Percentiles rank a stretch among this genome's conserved stretches.
Conservation (phyloP, 2,888 invertebrate genomes). For the Terebella lapidaria region DNA sequence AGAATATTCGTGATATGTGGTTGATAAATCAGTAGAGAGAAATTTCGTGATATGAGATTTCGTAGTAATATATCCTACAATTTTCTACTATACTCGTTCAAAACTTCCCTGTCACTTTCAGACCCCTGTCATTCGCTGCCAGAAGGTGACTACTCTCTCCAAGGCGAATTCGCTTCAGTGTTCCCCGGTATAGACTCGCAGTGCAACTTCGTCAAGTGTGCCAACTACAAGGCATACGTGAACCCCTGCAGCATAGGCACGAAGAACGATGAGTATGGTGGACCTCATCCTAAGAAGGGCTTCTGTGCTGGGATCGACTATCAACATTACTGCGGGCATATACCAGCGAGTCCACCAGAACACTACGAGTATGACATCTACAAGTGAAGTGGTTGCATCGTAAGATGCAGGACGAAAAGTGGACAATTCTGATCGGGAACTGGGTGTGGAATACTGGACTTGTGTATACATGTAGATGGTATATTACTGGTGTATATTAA, state of each 20-base stretch:
- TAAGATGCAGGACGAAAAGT: no score
- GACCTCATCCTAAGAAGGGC: not conserved
- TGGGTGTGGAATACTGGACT: no score
- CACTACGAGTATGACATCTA: no score
- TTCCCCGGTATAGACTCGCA: constrained; percentile 8
- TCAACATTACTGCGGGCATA: not conserved
- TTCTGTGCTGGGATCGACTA: constrained; percentile 1
- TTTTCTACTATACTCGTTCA: no score
- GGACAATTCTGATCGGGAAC: no score
- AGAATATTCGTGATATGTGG: no score
- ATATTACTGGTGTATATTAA: no score
- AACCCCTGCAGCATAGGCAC: constrained; percentile 16
- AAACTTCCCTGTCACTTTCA: constrained; percentile 1
- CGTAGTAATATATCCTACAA: no score
- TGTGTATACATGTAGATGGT: no score
- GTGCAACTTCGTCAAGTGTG: constrained; percentile 19
- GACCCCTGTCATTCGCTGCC: constrained; percentile 6
- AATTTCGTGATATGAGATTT: no score
- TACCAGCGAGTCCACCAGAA: not conserved
- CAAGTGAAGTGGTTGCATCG: no score
- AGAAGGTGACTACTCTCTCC: constrained; percentile 11
- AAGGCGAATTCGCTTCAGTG: constrained; percentile 1
- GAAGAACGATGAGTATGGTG: constrained; percentile 6
- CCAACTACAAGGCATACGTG: constrained; percentile 15
- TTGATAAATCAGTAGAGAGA: no score